Base-by-base conservation (phyloP, 2,797 vertebrate genomes). In the Bufotes viridis region DNA sequence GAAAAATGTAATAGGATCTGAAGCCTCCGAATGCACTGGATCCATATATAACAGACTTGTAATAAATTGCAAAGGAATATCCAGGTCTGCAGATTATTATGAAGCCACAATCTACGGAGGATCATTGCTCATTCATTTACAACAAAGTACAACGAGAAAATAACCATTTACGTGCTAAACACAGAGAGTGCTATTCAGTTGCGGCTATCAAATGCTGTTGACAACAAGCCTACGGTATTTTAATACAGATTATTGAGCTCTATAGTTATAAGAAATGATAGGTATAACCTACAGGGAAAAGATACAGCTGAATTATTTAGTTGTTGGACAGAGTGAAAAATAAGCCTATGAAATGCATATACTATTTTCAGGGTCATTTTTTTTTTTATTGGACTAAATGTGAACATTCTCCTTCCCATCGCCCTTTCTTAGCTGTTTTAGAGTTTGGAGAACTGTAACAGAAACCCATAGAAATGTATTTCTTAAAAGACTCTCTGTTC, bases 161-260 rank as follows among this genome's bases (percentile, higher is more conserved):
- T 91, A n/a, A 91, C 85, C 85, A 85, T 86, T 88, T 90, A 91
- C 42, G 91, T 89, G 89, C 92, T 79, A 93, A 93, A 91, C 88
- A 91, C 78, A 72, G 90, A 63, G 72, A 91, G 90, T 89, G 92
- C 90, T 94, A 93, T 92, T 94, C 92, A 92, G 86, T 89, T 79
- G 84, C 86, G 91, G 86, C 86, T 88, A 75, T 76, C 42, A 24
- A 90, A 65, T 90, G 91, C 72, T 78, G 58, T 75, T 84, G 84
- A 86, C 74, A 86, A 63, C 72, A 76, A 78, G 60, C 76, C 60
- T 63, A 42, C 42, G 42, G 42, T 42, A 65, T 86, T 78, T 78
- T 78, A 65, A 79, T 78, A 78, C 34, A 69, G 60, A 86, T 78
- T 86, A 67, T 29, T 53, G 84, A 78, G 60, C 20, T 65, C 60